Evolutionary conservation across 2,113 vertebrate species (phyloP), one percentile per base, ranked within the genome.

Genomic region (Ginglymostoma cirratum): DNA sequence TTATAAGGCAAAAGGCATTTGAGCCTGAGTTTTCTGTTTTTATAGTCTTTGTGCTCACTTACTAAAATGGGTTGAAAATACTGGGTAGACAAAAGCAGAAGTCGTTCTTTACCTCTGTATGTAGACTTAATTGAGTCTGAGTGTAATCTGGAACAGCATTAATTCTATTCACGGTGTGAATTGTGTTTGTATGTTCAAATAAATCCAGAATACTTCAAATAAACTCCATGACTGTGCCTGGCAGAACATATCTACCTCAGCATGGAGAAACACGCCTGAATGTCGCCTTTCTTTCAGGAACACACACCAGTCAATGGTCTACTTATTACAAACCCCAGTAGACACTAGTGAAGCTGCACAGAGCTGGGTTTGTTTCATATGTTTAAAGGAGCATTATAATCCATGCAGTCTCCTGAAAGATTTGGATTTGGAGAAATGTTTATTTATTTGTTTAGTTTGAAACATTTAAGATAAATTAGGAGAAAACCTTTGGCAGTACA

Each of bases 391-490:
- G 3, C 55, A 80, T n/a, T 80, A 42, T 90, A 61, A 90, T 90
- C 30, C 34, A 30, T 65, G 15, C 34, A 66, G 89, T 66, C 89
- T 93, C n/a, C 61, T 66, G 61, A 93, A 93, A 67, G 89, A 38
- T 66, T n/a, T 93, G 61, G 89, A 17, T 93, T 93, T 6, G 7
- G 19, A 93, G 89, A 93, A 38, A 93, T 93, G 55, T 65, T 65
- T 92, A 61, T 66, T 19, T 93, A 61, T 66, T 93, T 66, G 89
- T 93, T 93, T 38, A 66, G n/a, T 93, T 93, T 93, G n/a, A 93
- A 93, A 93, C 55, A 34, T 23, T 65, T 5, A 65, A 66, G 34
- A 92, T 65, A 66, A 66, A 92, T 93, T n/a, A 66, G 61, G 61
- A 93, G 61, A 19, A 38, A 67, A 65, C 24, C 30, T 3, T 65